phyloP scores from a whole-genome alignment of 2,797 vertebrate genomes.

The Scolopax bukidnonensis region DNA sequence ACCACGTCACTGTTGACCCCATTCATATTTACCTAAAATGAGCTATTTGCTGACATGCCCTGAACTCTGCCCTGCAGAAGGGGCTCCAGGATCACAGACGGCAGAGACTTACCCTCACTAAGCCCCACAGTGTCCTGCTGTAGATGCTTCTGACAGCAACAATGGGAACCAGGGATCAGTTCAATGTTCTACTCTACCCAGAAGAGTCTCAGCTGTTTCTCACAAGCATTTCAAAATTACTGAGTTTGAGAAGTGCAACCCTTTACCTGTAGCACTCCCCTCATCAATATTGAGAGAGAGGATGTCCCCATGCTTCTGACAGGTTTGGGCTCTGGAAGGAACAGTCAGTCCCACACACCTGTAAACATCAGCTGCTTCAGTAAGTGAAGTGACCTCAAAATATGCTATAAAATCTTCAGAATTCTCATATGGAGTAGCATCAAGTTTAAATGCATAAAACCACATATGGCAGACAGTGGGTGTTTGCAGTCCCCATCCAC shows the following conservation, averaged over 20 bases:
- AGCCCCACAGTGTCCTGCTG: accelerated
- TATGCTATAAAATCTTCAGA: background rate
- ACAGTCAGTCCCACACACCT: background rate
- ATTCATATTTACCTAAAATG: background rate
- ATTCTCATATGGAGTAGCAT: background rate
- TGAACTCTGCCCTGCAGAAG: background rate
- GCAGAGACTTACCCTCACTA: background rate
- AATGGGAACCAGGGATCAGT: background rate
- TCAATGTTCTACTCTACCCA: background rate
- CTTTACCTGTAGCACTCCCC: background rate
- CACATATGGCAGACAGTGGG: background rate
- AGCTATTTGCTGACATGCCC: background rate
- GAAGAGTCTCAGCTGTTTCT: background rate
- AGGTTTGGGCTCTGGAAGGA: background rate
- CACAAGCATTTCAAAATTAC: background rate
- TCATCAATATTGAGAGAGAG: background rate
- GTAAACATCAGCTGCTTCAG: background rate
- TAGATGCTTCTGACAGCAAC: background rate
- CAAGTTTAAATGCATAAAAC: background rate
- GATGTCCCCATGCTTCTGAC: background rate
- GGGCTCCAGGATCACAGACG: background rate
- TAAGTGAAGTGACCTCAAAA: background rate
- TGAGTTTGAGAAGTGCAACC: background rate
- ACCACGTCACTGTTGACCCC: background rate
- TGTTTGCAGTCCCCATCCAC: background rate